Evolutionary conservation across 2,888 invertebrate species (phyloP).

Genomic region (Linnaemya vulpina): DNA sequence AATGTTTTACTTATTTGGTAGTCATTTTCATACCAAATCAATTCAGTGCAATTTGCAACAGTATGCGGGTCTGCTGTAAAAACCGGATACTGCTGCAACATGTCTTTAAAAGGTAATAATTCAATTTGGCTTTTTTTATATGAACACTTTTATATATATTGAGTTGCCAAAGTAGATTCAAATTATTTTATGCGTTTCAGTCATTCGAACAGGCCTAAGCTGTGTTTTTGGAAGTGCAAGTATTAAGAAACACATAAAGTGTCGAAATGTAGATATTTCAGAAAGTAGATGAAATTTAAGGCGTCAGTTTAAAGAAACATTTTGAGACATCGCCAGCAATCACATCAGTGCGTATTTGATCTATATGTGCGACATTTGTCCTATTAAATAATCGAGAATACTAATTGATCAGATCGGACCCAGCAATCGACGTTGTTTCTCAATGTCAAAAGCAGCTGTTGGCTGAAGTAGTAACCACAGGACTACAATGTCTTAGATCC

Average conservation of each 20-base stretch:
- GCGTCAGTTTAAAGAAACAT: no score
- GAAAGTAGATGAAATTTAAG: no score
- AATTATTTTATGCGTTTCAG: slow-evolving; percentile 65
- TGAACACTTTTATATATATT: not conserved
- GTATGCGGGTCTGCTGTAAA: slow-evolving; percentile 39
- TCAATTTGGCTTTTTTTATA: slow-evolving; percentile 57
- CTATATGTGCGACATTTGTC: no score
- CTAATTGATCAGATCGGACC: no score
- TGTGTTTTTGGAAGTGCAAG: slow-evolving; percentile 20
- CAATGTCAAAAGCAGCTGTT: no score
- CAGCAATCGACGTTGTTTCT: no score
- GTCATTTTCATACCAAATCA: slow-evolving; percentile 53
- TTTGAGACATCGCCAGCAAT: no score
- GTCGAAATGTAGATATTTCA: no score
- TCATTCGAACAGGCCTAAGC: slow-evolving; percentile 22
- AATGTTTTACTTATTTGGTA: slow-evolving; percentile 62
- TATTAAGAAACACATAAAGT: not conserved
- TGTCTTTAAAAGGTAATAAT: slow-evolving; percentile 70
- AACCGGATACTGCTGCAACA: slow-evolving; percentile 69
- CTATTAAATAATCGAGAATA: no score
- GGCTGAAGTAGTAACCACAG: no score
- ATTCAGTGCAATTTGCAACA: slow-evolving; percentile 32
- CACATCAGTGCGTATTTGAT: no score
- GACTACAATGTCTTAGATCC: no score
- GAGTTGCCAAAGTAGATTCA: slow-evolving; percentile 48